Percentiles rank a stretch among this genome's conserved stretches.
Evolutionary conservation across 2,888 invertebrate species (phyloP).

Genomic region (Cordylochernes scorpioides): DNA sequence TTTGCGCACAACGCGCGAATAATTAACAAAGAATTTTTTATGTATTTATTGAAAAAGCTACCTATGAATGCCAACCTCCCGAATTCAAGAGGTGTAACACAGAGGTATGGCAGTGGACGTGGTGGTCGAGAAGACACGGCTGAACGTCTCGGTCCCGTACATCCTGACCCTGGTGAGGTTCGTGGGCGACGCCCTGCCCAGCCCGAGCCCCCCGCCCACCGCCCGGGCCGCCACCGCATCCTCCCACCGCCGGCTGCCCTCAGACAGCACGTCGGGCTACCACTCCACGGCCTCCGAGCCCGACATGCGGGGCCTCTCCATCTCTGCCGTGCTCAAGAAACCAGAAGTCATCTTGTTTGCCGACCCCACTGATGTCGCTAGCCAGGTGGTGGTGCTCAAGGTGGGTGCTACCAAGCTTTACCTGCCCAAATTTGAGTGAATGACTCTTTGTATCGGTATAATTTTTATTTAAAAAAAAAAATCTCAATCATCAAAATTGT

Average conservation of each 20-base stretch:
- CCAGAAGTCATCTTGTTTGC: conserved; percentile 50
- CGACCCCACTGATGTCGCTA: conserved; percentile 21
- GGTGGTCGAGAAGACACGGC: conserved; percentile 39
- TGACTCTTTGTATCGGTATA: too few species aligned
- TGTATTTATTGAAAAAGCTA: too few species aligned
- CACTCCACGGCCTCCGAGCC: conserved; percentile 30
- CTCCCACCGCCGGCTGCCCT: conserved; percentile 26
- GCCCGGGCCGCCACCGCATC: neutral
- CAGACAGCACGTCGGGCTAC: conserved; percentile 33
- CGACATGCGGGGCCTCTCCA: conserved; percentile 29
- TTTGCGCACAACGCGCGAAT: too few species aligned
- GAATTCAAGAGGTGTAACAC: too few species aligned
- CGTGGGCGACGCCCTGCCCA: conserved; percentile 34
- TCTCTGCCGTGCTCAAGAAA: conserved; percentile 42
- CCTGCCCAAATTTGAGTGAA: too few species aligned
- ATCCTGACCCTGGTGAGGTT: conserved; percentile 31
- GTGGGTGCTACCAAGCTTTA: too few species aligned
- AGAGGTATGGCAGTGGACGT: conserved; percentile 31
- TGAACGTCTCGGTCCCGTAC: conserved; percentile 46
- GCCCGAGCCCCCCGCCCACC: conserved; percentile 21
- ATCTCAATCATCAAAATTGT: too few species aligned
- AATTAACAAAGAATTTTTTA: too few species aligned
- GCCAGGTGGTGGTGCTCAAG: conserved; percentile 37
- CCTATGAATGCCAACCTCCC: too few species aligned
- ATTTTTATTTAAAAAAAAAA: too few species aligned